Base-by-base conservation (phyloP, 2,888 invertebrate species). In the Tenthredo amoena region DNA sequence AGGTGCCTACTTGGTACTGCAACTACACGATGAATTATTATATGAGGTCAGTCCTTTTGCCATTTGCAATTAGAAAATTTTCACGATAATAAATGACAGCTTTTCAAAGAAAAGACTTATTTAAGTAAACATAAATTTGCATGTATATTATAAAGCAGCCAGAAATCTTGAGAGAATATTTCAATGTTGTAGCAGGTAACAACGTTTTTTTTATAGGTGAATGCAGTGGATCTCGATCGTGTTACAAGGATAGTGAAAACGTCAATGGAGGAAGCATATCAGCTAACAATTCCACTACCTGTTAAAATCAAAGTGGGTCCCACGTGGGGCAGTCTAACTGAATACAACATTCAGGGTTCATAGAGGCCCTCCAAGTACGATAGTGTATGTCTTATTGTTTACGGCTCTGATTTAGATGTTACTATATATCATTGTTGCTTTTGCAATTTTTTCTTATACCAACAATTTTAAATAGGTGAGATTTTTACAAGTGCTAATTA, bases 11-110 rank as follows among this genome's bases (percentile, higher is more conserved):
- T 95, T 99, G 18, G 96, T 99, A 3, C 94, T 99, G 37, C 99
- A 99, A 93, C 95, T 99, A 90, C 99, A 99, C 93, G 99, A 99
- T 94, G 99, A 99, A 94, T 95, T 99, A 2, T 96, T 99, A 43
- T 99, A 98, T 92, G 99, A 99, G 95, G 96, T 95, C 87, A 89
- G 89, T 79, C 86, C 81, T 74, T 55, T 47, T 72, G 81, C 40
- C 21, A 12, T 62, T 34, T 9, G 15, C 5, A 68, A 18, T 68
- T 34, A 1, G 71, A 15, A 50, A 15, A 83, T 83, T 83, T 86
- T 84, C 79, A 68, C 34, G 81, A 62, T 83, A 12, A 74, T 62
- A 26, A 34, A 65, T 37, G 34, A 31, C 76, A 84, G 84, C 74
- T 10, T 2, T 37, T 15, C 0, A 43, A 21, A 58, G 47, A 21